Conservation (phyloP, 1,140 invertebrate genomes). For the Melitaea cinxia region DNA sequence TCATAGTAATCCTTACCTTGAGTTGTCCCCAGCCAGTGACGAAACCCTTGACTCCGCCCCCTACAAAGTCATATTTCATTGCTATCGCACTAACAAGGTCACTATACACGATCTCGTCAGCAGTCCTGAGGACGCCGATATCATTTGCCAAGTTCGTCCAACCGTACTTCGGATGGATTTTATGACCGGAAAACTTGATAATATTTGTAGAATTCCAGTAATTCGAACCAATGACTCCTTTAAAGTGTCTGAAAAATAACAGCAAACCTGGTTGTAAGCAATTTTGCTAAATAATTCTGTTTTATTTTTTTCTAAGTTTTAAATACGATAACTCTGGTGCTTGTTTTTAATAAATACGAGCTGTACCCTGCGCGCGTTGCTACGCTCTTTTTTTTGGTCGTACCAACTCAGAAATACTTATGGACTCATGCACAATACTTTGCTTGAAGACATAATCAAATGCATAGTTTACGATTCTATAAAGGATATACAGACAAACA, state of each 20-base stretch:
- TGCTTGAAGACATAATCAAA: too few species aligned
- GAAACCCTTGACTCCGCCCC: not conserved
- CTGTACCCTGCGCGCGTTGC: too few species aligned
- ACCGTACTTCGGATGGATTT: constrained; percentile 8
- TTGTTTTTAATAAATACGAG: too few species aligned
- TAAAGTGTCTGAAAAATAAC: constrained; percentile 6
- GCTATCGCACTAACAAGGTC: not conserved
- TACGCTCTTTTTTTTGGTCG: too few species aligned
- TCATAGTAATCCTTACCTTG: not conserved
- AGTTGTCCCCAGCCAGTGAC: constrained; percentile 19
- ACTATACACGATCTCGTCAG: not conserved
- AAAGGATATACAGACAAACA: too few species aligned
- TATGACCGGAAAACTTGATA: constrained; percentile 10
- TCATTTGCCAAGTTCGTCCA: constrained; percentile 23
- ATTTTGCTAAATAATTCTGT: not conserved
- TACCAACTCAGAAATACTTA: too few species aligned
- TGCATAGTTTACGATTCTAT: too few species aligned
- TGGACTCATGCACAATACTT: too few species aligned
- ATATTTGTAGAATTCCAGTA: constrained; percentile 13
- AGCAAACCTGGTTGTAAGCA: not conserved
- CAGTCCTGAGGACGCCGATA: constrained; percentile 15
- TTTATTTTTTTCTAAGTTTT: too few species aligned
- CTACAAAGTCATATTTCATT: not conserved
- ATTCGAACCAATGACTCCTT: constrained; percentile 17
- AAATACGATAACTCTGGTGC: too few species aligned